Base-by-base conservation (phyloP, 92 coral and sea anemone genomes). In the Zoanthus sansibaricus region DNA sequence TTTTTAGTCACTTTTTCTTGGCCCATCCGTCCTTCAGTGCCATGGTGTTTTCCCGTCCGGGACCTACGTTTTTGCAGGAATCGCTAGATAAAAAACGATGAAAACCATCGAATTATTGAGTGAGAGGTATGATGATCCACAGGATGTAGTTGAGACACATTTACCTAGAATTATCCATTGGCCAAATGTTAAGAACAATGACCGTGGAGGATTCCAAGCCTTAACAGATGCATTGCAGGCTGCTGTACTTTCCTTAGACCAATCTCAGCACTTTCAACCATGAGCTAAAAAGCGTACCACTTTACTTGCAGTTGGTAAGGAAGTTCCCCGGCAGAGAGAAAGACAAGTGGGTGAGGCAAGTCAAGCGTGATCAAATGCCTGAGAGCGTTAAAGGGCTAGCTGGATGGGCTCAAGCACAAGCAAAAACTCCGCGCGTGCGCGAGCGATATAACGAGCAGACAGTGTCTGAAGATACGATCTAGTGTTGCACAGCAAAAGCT, bases 81-180 rank as follows among this genome's bases (percentile, higher is more conserved):
- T n/a, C n/a, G n/a, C n/a, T n/a, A n/a, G n/a, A n/a, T n/a, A n/a
- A n/a, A n/a, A n/a, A n/a, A n/a, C n/a, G n/a, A n/a, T n/a, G 4
- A 89, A 82, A n/a, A 89, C 92, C 0, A 51, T 64, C 37, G 37
- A 71, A 37, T 56, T 88, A 64, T 74, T 88, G 44, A 83, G 33
- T 89, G 86, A 83, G 51, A 89, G 89, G 49, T 84, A 84, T 83
- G 79, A 86, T 32, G 89, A 89, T 82, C 92, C 89, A 44, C 75
- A 83, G 70, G 86, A 89, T 49, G 86, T 89, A 25, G 92, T 89
- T 42, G 86, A 89, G 49, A 89, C 89, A 12, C 89, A 89, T 33
- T 77, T 89, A 84, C 80, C 52, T 70, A 74, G 86, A 68, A 84
- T 89, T 7, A 85, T 84, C 45, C 71, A 64, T 67, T 89, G 91